Base-by-base conservation (phyloP, 2,113 vertebrate genomes). In the Daubentonia madagascariensis region DNA sequence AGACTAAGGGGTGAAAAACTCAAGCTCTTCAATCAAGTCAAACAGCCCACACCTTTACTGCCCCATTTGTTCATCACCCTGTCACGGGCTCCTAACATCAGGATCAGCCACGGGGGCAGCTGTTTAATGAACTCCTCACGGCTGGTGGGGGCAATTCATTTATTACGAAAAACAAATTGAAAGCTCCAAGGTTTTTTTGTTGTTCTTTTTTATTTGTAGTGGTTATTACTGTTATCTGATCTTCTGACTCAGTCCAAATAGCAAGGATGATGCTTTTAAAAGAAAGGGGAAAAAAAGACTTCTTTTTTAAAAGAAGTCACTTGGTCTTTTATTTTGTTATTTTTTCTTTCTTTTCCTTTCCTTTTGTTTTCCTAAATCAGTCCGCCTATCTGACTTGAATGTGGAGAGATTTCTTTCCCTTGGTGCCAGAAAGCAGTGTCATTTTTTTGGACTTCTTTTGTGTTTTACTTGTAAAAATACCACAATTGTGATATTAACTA, bases 91-190 rank as follows among this genome's bases (percentile, higher is more conserved):
- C 92, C 94, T 97, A 89, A 93, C 97, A 97, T 98, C 97, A 89
- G 97, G 97, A 98, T 95, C 97, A 94, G 95, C 94, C 96, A 96
- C 97, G 98, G 98, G 98, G 97, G 95, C 97, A 96, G 92, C 97
- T 98, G 97, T 96, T 98, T 98, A 97, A 98, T 98, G 98, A 99
- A 98, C 98, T 98, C 98, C 93, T 98, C 98, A 97, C 98, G 98
- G 98, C 78, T 98, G 96, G 97, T 98, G 95, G 85, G 96, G 91
- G 57, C 90, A 97, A 98, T 89, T 84, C 0, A 92, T 93, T 91
- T 96, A 95, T 98, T 98, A 98, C 94, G 98, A 98, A 98, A 6
- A 81, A 97, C 95, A 97, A 98, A 98, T 97, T 79, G 91, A 98
- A 98, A 97, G 45, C 35, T 59, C 48, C 6, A 6, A 52, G 40